Base-by-base conservation (phyloP, 2,888 invertebrate genomes). In the Erebia ligea region DNA sequence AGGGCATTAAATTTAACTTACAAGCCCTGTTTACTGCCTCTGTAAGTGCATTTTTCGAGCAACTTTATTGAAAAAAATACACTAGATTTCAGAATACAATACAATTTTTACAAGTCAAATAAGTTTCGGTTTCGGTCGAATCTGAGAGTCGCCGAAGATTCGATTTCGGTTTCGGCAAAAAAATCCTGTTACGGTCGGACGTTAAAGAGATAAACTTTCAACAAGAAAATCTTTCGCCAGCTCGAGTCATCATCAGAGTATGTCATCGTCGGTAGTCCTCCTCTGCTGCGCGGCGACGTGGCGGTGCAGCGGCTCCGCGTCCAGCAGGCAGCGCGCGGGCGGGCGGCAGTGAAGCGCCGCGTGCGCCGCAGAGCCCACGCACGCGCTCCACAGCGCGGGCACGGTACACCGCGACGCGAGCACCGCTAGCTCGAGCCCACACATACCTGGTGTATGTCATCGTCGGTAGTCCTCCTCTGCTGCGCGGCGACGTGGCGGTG, bases 381-480 rank as follows among this genome's bases (percentile, higher is more conserved):
- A 96, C 1, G 96, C 97, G 92, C 97, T 96, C 99, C 99, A 99
- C 63, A 97, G 92, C 75, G 97, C 94, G 75, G 96, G 96, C 84
- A 96, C 95, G 76, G 96, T 96, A 81, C 98, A 97, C 81, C 97
- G 97, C 0, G 98, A 97, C 84, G 97, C 94, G 78, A 96, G 96
- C 97, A 98, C 98, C n/a, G n/a, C n/a, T n/a, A n/a, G n/a, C n/a
- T n/a, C 42, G 8, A 42, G 8, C 9, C 11, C 11, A 13, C 13
- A 15, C 2, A 21, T 59, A 34, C 67, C 67, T 67, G 66, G 15
- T 78, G 71, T 15, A 48, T 19, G 34, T 57, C 74, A 17, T 75
- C 70, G 63, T 77, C 76, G 25, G 72, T 68, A n/a, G 56, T 62
- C 25, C 69, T 71, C 25, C 75, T 67, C 67, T 70, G 72, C 25